These are phyloP conservation scores for Conus ventricosus DNA, from an alignment of 1,140 invertebrate genomes.

Conservation along the genomic window DNA sequence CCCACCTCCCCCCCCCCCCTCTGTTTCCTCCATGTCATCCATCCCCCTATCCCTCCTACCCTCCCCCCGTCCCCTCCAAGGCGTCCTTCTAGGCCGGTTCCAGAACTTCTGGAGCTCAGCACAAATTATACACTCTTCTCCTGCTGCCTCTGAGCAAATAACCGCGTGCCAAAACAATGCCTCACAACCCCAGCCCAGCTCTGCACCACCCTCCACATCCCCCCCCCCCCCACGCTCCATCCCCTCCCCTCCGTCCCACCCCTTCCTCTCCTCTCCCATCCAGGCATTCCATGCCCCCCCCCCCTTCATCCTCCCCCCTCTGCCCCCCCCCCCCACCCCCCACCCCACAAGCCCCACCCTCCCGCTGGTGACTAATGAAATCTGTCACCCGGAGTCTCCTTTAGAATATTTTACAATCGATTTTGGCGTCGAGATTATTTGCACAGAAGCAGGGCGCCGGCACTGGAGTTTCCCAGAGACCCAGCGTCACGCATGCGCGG, in stretches of 20 bases:
- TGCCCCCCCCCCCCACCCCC: too few relatives aligned
- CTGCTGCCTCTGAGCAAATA: not conserved
- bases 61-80: not conserved
- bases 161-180: not conserved
- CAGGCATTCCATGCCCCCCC: too few relatives aligned
- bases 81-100: not conserved
- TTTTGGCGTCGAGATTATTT: slow-evolving; percentile 12
- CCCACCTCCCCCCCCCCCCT: too few relatives aligned
- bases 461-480: not conserved
- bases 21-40: not conserved
- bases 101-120: not conserved
- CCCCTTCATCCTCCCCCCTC: too few relatives aligned
- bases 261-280: too few relatives aligned
- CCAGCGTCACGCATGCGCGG: not conserved
- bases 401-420: slow-evolving; percentile 13
- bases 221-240: too few relatives aligned
- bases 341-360: not conserved
- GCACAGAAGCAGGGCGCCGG: not conserved
- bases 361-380: not conserved
- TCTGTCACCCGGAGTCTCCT: slow-evolving; percentile 1
- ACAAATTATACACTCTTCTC: not conserved
- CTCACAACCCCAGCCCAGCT: too few relatives aligned
- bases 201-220: too few relatives aligned
- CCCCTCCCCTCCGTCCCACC: too few relatives aligned
- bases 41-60: not conserved